phyloP scores from a whole-genome alignment of 2,888 invertebrate genomes.

The Napeogenes sylphis region DNA sequence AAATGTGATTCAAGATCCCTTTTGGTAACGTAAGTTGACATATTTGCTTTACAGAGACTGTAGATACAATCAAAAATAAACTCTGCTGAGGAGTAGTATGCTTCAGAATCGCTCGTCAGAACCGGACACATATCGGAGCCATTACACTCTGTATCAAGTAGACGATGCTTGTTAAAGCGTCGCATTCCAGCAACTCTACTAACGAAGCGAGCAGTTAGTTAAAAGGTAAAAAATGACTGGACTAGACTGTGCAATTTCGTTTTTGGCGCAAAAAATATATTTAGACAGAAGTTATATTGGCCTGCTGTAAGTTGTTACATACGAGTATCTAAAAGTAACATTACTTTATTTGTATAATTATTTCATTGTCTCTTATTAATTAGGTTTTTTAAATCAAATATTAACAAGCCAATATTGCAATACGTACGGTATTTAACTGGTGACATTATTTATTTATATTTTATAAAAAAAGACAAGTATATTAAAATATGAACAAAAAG shows the following conservation, averaged over 20 bases:
- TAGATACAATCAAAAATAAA: slow-evolving; percentile 1
- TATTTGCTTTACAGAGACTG: neutral
- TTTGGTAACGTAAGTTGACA: slow-evolving; percentile 3
- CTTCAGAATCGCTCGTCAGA: neutral
- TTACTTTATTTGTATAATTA: neutral
- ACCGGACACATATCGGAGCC: slow-evolving; percentile 7
- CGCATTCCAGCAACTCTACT: slow-evolving; percentile 21
- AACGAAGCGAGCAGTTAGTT: slow-evolving; percentile 24
- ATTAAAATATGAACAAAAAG: no score
- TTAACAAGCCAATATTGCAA: no score
- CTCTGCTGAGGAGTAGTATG: neutral
- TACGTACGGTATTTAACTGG: no score
- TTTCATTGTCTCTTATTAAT: neutral
- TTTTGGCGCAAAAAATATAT: slow-evolving; percentile 1
- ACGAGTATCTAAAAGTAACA: neutral
- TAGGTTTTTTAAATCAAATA: no score
- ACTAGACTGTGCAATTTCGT: slow-evolving; percentile 9
- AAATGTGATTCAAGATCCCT: slow-evolving; percentile 2
- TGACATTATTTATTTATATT: no score
- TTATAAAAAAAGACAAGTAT: no score
- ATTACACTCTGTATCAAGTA: slow-evolving; percentile 14
- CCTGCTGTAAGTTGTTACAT: neutral
- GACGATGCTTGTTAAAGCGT: slow-evolving; percentile 23
- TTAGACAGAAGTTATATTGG: neutral
- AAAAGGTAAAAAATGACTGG: slow-evolving; percentile 13